Conservation (phyloP, 2,113 vertebrate genomes). For the Ophiodon elongatus region DNA sequence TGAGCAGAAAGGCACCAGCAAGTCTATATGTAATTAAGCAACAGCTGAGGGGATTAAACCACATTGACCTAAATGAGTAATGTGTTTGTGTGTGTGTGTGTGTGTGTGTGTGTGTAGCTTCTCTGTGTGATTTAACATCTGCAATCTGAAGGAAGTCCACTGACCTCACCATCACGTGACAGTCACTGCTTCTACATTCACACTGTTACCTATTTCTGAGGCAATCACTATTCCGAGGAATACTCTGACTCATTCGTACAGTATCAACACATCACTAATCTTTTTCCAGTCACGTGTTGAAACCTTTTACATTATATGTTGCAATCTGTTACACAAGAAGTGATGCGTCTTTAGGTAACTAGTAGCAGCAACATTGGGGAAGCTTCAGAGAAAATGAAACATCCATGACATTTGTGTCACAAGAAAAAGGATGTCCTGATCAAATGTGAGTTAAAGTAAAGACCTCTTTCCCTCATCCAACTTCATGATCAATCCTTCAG, state of each 20-base stretch:
- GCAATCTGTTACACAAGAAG: slow-evolving; percentile 9
- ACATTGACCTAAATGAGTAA: slow-evolving; percentile 63
- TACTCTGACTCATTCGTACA: slow-evolving; percentile 11
- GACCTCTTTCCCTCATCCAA: slow-evolving; percentile 10
- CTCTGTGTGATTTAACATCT: slow-evolving; percentile 21
- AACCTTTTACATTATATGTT: neutral
- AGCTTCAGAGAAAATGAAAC: neutral
- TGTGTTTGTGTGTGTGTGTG: slow-evolving; percentile 10
- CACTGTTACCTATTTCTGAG: slow-evolving; percentile 56
- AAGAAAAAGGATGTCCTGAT: neutral
- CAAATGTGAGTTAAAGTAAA: slow-evolving; percentile 1
- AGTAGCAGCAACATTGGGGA: neutral
- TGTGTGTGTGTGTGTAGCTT: slow-evolving; percentile 4
- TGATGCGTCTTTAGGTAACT: neutral
- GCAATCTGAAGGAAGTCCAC: slow-evolving; percentile 30
- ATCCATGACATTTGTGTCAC: neutral
- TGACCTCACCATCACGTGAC: slow-evolving; percentile 50
- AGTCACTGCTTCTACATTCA: slow-evolving; percentile 5
- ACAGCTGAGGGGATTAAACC: slow-evolving; percentile 70
- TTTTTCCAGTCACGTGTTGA: neutral
- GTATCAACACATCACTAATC: slow-evolving; percentile 9
- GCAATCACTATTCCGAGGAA: slow-evolving; percentile 1
- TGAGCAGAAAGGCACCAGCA: slow-evolving; percentile 37
- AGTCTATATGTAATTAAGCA: slow-evolving; percentile 64
- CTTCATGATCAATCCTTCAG: neutral